These are phyloP conservation scores for Halichondria panicea DNA, from an alignment of 37 sponge, comb jelly and placozoan species.

Conservation along the genomic window DNA sequence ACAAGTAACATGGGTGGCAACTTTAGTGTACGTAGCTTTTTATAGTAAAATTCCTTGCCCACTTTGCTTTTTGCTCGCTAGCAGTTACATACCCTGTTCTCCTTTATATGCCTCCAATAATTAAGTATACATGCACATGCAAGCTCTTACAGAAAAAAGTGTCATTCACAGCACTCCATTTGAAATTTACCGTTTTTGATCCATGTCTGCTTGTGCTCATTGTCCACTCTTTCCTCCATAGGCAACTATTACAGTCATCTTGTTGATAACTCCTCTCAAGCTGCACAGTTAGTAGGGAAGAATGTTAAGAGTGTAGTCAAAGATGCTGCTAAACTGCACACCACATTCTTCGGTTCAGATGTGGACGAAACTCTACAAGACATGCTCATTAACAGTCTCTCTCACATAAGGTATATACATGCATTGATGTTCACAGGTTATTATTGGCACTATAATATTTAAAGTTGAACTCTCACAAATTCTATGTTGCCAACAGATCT, in stretches of 20 bases:
- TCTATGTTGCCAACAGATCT: too few relatives aligned
- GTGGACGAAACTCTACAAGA: background rate
- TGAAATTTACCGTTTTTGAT: background rate
- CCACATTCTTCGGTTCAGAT: background rate
- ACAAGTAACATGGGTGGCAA: too few relatives aligned
- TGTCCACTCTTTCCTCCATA: background rate
- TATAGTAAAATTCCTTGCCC: too few relatives aligned
- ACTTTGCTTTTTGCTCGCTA: background rate
- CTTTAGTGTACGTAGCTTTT: too few relatives aligned
- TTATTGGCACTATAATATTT: background rate
- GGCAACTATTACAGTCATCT: conserved; percentile 29
- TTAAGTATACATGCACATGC: too few relatives aligned
- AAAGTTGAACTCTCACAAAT: too few relatives aligned
- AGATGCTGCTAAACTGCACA: conserved; percentile 8
- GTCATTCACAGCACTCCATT: background rate
- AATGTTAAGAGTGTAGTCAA: background rate
- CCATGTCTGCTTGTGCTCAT: background rate
- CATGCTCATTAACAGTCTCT: conserved; percentile 36
- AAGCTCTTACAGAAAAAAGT: background rate
- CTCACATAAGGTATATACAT: conserved; percentile 13
- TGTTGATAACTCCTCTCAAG: conserved; percentile 1
- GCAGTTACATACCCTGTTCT: background rate
- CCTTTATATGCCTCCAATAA: background rate
- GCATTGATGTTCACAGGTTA: background rate
- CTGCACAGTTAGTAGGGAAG: conserved; percentile 2